Percentiles rank a stretch among this genome's conserved stretches.
phyloP scores from a whole-genome alignment of 1,140 invertebrate species.

The Oreohelix idahoensis region DNA sequence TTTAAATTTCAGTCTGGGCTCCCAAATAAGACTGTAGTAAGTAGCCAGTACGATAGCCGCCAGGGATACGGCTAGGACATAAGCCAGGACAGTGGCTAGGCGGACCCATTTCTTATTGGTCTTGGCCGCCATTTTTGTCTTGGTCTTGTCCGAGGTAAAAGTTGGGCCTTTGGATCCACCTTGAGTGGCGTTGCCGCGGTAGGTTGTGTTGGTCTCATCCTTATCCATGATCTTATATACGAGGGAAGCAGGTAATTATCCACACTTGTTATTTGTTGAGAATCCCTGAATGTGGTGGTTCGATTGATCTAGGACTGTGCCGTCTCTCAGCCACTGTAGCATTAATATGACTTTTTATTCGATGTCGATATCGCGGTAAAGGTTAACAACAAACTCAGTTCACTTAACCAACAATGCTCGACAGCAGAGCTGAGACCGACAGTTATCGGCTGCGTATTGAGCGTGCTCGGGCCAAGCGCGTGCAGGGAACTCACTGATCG shows the following conservation, averaged over 20 bases:
- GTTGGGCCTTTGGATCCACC: slow-evolving; percentile 58
- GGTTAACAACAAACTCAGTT: background rate
- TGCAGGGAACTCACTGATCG: background rate
- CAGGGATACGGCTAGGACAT: slow-evolving; percentile 94
- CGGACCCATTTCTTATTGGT: slow-evolving; percentile 79
- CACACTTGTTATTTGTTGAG: background rate
- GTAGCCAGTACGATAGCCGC: slow-evolving; percentile 94
- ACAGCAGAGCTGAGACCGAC: background rate
- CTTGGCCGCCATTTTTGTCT: slow-evolving; percentile 70
- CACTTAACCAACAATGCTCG: background rate
- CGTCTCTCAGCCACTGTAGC: background rate
- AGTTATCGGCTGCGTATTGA: slow-evolving; percentile 1
- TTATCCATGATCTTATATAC: slow-evolving; percentile 55
- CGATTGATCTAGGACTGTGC: slow-evolving; percentile 19
- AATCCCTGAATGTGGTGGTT: background rate
- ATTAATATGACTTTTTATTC: background rate
- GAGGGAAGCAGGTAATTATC: slow-evolving; percentile 1
- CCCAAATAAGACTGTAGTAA: slow-evolving; percentile 97
- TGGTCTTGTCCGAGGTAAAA: slow-evolving; percentile 54
- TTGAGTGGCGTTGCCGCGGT: slow-evolving; percentile 50
- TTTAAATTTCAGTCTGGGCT: slow-evolving; percentile 78
- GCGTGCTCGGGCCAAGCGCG: background rate
- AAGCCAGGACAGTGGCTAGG: slow-evolving; percentile 94
- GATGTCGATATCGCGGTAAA: background rate
- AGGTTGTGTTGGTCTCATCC: slow-evolving; percentile 55